Base-by-base conservation (phyloP, 2,888 invertebrate genomes). In the Dromius quadrimaculatus region DNA sequence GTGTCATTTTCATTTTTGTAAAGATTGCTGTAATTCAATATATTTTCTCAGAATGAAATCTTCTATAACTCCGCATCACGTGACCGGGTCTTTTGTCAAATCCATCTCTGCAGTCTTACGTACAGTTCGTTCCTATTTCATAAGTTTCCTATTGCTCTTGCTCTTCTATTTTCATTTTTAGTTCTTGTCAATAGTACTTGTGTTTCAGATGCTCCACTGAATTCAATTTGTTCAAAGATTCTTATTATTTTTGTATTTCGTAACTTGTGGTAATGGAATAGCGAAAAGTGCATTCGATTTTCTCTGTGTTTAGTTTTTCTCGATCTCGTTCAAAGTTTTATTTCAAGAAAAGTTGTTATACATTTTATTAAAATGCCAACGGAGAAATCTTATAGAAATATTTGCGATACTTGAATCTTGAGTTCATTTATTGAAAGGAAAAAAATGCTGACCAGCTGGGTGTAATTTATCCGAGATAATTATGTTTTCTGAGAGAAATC, bases 151-250 rank as follows among this genome's bases (percentile, higher is more conserved):
- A 59, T 36, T 63, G 63, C 23, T n/a, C n/a, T 63, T 43, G 41
- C 8, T 63, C 32, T 28, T 63, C 63, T 63, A 43, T 63, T 63
- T 63, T 22, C 62, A 41, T 41, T 23, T 13, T 28, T 22, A 47
- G 47, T 47, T 19, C 59, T 62, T 22, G 43, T 62, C 62, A 43
- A 62, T 62, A 38, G 41, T 41, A 62, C 62, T 59, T 62, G 62
- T 62, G 43, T 41, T 45, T 28, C 63, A 63, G 41, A 43, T 45
- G 63, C 41, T 41, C 63, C 28, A 63, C 28, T 63, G 63, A 63
- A 63, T 63, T 63, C 63, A 63, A 63, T 63, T 63, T 63, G 43
- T 63, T 17, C 23, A 63, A 63, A 63, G 63, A 63, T 63, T 63
- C 45, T 63, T 63, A 63, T 63, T 63, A 63, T 63, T 63, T 45